Conservation (phyloP, 1,140 invertebrate species). For the Vanessa tameamea region DNA sequence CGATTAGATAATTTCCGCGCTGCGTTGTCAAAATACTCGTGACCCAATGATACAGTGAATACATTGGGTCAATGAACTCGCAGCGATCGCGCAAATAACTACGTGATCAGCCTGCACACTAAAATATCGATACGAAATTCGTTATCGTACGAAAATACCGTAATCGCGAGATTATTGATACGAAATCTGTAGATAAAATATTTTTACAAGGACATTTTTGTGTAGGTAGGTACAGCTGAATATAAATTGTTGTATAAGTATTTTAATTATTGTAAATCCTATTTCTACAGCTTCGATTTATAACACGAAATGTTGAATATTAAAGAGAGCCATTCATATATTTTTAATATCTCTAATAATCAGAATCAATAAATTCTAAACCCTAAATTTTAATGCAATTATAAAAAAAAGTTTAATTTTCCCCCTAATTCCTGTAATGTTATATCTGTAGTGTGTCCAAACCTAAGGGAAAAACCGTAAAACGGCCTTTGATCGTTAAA, state of each 20-base stretch:
- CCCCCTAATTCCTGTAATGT: neutral
- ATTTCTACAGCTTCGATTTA: too few species aligned
- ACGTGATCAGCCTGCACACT: constrained; percentile 52
- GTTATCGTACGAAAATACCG: constrained; percentile 57
- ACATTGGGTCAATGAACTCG: constrained; percentile 65
- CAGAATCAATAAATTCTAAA: too few species aligned
- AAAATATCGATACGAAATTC: constrained; percentile 51
- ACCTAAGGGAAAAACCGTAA: neutral
- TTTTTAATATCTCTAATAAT: too few species aligned
- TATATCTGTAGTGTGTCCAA: neutral
- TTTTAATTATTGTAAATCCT: neutral
- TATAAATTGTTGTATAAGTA: neutral
- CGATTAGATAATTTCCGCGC: constrained; percentile 79
- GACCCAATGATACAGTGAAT: constrained; percentile 79
- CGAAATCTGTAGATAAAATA: constrained; percentile 27
- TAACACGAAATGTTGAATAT: too few species aligned
- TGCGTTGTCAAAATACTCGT: constrained; percentile 80
- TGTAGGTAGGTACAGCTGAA: neutral
- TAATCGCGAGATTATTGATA: constrained; percentile 46
- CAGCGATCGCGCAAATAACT: constrained; percentile 56
- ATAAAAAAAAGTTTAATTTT: too few species aligned
- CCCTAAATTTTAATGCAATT: too few species aligned
- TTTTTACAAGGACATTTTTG: constrained; percentile 31
- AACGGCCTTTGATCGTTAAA: neutral
- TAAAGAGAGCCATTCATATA: too few species aligned